A percentile compares a stretch with the other conserved stretches of the same genome.
Evolutionary conservation across 2,797 vertebrate genomes (phyloP).

Genomic region (Bradypus variegatus): DNA sequence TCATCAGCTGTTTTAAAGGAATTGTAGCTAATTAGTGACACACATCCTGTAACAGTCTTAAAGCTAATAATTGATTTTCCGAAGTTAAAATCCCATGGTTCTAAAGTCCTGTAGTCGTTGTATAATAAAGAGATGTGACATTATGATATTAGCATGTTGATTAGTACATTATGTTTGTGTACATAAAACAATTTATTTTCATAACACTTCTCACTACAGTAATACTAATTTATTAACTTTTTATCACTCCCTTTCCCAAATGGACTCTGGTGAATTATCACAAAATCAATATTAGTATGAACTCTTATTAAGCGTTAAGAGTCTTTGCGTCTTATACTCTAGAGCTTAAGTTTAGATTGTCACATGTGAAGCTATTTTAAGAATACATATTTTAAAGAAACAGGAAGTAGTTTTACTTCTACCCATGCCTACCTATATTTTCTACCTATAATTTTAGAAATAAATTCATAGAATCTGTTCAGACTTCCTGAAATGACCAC

Average conservation of each 20-base stretch:
- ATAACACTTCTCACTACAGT: background rate
- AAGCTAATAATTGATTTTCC: background rate
- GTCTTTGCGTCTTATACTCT: background rate
- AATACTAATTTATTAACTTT: slow-evolving; percentile 30
- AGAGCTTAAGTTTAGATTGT: slow-evolving; percentile 2
- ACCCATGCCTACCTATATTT: background rate
- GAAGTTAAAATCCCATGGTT: background rate
- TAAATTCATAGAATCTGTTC: slow-evolving; percentile 24
- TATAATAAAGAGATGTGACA: background rate
- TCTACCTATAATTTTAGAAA: slow-evolving; percentile 12
- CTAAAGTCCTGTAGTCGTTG: slow-evolving; percentile 1
- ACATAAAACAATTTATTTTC: slow-evolving; percentile 13
- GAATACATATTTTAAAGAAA: background rate
- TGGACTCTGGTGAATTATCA: background rate
- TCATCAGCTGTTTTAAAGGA: slow-evolving; percentile 35
- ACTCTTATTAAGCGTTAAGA: background rate
- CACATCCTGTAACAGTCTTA: background rate
- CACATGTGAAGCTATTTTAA: background rate
- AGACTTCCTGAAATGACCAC: background rate
- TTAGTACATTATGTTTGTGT: background rate
- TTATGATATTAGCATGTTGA: background rate
- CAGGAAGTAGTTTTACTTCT: background rate
- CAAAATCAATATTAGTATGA: background rate
- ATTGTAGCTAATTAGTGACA: slow-evolving; percentile 24
- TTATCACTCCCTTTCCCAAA: background rate